Conservation (phyloP, 1,140 invertebrate species). For the honey bee (Apis mellifera) region DNA sequence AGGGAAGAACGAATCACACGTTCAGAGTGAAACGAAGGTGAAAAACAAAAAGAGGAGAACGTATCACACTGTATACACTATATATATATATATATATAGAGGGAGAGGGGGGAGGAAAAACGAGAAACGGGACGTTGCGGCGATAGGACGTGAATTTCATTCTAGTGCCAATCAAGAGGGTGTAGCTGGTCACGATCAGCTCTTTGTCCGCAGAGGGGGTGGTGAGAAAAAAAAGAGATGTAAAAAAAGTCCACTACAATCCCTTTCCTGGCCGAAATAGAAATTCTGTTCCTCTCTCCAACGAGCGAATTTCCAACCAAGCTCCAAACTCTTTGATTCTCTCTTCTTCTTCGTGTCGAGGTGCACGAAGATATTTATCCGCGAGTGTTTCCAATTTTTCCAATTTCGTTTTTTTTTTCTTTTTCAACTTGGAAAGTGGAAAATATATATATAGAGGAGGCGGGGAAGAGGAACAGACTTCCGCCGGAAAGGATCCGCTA, state of each 20-base stretch:
- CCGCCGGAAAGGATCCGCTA: conserved; percentile 56
- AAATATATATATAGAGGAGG: too few species aligned
- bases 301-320: too few species aligned
- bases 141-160: conserved; percentile 60
- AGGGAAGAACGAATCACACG: background rate
- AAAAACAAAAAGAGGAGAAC: background rate
- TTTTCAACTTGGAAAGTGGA: too few species aligned
- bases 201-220: conserved; percentile 61
- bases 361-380: too few species aligned
- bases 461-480: conserved; percentile 51
- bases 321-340: background rate
- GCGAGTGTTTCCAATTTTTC: too few species aligned
- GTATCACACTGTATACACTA: too few species aligned
- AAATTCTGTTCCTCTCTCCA: conserved; percentile 55
- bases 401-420: too few species aligned
- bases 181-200: conserved; percentile 77
- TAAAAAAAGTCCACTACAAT: conserved; percentile 73
- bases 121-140: conserved; percentile 2
- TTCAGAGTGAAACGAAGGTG: background rate
- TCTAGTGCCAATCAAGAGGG: conserved; percentile 58
- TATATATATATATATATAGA: too few species aligned
- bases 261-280: conserved; percentile 55
- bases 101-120: too few species aligned
- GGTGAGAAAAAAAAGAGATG: conserved; percentile 59
- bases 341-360: too few species aligned